Base-by-base conservation (phyloP, 2,797 vertebrate genomes). In the Clamator glandarius region DNA sequence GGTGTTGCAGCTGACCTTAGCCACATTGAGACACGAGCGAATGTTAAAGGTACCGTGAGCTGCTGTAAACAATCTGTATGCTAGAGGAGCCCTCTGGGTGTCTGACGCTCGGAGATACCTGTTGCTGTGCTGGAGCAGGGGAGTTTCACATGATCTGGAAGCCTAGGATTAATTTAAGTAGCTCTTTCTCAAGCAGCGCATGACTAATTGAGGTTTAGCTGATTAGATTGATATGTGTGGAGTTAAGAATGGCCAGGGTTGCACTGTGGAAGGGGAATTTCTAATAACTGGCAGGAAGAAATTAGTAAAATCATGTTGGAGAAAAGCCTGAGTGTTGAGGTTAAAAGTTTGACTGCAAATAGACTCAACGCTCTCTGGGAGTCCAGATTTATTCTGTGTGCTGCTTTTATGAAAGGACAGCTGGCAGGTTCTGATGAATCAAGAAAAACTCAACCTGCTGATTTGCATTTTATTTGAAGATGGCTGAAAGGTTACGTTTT, bases 1-100 rank as follows among this genome's bases (percentile, higher is more conserved):
- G 99, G 99, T 0, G 99, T 99, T 55, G 99, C 99, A 0, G 99
- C 99, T 2, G 99, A 99, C 73, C 98, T 99, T 57, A 99, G 99
- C 97, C 99, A 99, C 98, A 99, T 99, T 7, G 99, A 99, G 97
- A 99, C 99, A 9, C 97, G 98, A 95, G 99, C 99, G 3, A 95
- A 86, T 1, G 99, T 99, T 59, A 99, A 98, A 96, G 99, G 99
- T 99, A 98, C n/a, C 11, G 39, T 2, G 7, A 5, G 1, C 31
- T 0, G 2, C 26, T 26, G 46, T 58, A 26, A 12, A 3, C 1
- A 2, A 3, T 2, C 25, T 10, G 2, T 17, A 33, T 1, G 10
- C 35, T 31, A 5, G 0, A 39, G 68, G 63, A 26, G 8, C n/a
- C 57, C 44, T 68, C 57, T 0, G 3, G 25, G 4, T 24, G 39